Evolutionary conservation across 2,797 vertebrate species (phyloP), one percentile per base, ranked within the genome.

Genomic region (Cynodonichthys magdalenae): DNA sequence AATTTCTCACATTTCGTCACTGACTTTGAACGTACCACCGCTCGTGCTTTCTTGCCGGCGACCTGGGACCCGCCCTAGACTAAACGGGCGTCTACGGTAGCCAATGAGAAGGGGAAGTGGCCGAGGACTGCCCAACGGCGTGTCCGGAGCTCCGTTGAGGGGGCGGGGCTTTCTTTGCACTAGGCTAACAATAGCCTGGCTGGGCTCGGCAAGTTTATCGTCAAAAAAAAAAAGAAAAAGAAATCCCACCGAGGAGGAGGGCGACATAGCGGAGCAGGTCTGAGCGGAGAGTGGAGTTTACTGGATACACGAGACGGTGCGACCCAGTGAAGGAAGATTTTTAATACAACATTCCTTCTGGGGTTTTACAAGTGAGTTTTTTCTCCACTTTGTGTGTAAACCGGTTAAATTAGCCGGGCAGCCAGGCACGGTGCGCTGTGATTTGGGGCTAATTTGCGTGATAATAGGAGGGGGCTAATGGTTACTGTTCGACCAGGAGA

Each of bases 171-270:
- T 75, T 61, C 34, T 59, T 74, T 77, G 85, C 81, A 85, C 89
- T 82, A 90, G 71, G 73, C 59, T 90, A 90, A 90, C 90, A 92
- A 91, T 90, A 91, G 87, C 81, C 72, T 67, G 68, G 71, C 72
- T 66, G 68, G 71, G 86, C 68, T 80, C 74, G 75, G 73, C 79
- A 85, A 88, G 78, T 88, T 90, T 71, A 82, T 66, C 74, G 81
- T 79, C 59, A 84, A 75, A 71, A 78, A 39, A 31, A 76, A 39
- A 39, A 39, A 39, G 12, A 39, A 11, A 39, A 39, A 39, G 11
- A 39, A 39, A 39, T 2, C 36, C 24, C 69, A 62, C 45, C 51
- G 60, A 77, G 80, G 62, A 75, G 65, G 71, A 75, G 65, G 72
- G 74, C 61, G 79, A 58, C 70, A 2, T 78, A 74, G 67, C 53